Evolutionary conservation across 2,888 invertebrate genomes (phyloP), one percentile per base, ranked within the genome.

Genomic region (Ormyrus pomaceus): DNA sequence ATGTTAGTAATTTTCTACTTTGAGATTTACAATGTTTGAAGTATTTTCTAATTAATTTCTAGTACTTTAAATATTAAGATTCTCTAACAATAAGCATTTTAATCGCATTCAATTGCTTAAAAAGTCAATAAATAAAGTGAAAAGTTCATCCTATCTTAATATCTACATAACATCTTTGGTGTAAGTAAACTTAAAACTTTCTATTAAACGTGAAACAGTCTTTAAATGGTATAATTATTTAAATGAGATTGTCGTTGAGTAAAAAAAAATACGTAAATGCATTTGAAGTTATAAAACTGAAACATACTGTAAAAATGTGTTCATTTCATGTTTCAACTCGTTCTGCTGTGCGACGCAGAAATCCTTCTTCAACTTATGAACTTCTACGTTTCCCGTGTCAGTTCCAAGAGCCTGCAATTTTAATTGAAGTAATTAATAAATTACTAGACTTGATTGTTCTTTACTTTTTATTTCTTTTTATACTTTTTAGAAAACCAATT

Each of bases 281-380:
- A 45, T 19, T 50, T 8, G 58, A 56, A 72, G 73, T 85, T 85
- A 88, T 74, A 88, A 87, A 84, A 87, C 84, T 83, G 90, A 90
- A 83, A 92, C 90, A 81, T 92, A 92, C 86, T 90, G 90, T 82
- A 91, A 87, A 87, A 93, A 92, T 64, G 89, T 91, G 78, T 90
- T 88, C 19, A 91, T 84, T 84, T 93, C 92, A 80, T 89, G 87
- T 51, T 89, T 85, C 72, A 90, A 88, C 59, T 90, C 87, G 70
- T 91, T 88, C 50, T 84, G 84, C 55, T 89, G 86, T 64, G 91
- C 87, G 82, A 88, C 88, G 64, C 88, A 89, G 84, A 91, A 92
- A 74, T 91, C 91, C 73, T 88, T 85, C 77, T 90, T 92, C 34
- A 93, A 85, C 78, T 92, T 87, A 83, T 93, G 92, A 56, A 93